A percentile compares a stretch with the other conserved stretches of the same genome.
Evolutionary conservation across 92 coral and sea anemone genomes (phyloP).

Genomic region (Muricea muricata): DNA sequence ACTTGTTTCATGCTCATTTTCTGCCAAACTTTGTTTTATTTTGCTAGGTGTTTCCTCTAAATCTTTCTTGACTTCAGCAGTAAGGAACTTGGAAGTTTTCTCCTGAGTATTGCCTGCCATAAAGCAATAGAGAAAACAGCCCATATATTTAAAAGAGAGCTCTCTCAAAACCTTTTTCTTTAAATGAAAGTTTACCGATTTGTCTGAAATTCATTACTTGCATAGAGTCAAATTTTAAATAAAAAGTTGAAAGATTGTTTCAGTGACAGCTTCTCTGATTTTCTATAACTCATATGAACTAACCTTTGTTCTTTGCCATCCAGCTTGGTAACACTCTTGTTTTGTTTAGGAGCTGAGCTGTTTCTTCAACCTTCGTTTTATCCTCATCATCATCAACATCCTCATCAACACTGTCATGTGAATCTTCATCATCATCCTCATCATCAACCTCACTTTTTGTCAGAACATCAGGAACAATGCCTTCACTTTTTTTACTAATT

Average conservation of each 20-base stretch:
- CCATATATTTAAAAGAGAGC: no score
- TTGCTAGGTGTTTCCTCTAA: background rate
- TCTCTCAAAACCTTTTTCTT: no score
- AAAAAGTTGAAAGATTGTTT: background rate
- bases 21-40: background rate
- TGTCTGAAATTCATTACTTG: background rate
- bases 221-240: background rate
- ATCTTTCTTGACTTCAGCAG: conserved; percentile 16
- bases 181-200: no score
- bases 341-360: conserved; percentile 69
- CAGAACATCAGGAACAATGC: background rate
- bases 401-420: conserved; percentile 11
- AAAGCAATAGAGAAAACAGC: no score
- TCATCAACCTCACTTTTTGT: conserved; percentile 38
- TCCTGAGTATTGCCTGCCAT: no score
- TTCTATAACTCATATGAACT: background rate
- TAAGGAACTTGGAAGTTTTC: no score
- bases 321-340: conserved; percentile 85
- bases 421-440: background rate
- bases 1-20: background rate
- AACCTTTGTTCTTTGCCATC: conserved; percentile 62
- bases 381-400: conserved; percentile 17
- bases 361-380: conserved; percentile 57
- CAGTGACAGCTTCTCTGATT: background rate
- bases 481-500: background rate